Percentiles rank a stretch among this genome's conserved stretches.
These are phyloP conservation scores for Panopea generosa DNA, from an alignment of 2,888 invertebrate species.

Conservation along the genomic window DNA sequence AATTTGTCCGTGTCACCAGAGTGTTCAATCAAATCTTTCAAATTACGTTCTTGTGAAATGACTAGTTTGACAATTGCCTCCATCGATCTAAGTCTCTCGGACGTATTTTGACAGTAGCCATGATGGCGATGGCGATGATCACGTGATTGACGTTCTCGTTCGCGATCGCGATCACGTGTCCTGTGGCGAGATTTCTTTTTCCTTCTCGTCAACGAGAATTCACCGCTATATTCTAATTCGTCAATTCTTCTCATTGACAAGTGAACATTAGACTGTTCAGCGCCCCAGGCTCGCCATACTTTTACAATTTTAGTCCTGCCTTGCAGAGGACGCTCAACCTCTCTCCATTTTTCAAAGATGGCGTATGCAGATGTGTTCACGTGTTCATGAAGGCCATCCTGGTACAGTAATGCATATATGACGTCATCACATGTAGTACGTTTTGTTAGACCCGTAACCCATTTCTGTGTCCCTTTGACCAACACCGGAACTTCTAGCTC, in stretches of 20 bases:
- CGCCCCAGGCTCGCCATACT: constrained; percentile 93
- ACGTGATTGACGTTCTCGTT: constrained; percentile 57
- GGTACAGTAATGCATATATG: constrained; percentile 89
- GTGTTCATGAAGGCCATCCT: constrained; percentile 88
- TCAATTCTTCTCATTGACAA: constrained; percentile 80
- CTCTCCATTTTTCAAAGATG: constrained; percentile 89
- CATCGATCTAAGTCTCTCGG: constrained; percentile 69
- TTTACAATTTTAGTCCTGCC: constrained; percentile 91
- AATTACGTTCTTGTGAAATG: constrained; percentile 88
- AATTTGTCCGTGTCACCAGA: constrained; percentile 90
- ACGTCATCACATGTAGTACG: constrained; percentile 93
- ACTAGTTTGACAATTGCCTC: constrained; percentile 86
- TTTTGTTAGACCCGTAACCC: constrained; percentile 92
- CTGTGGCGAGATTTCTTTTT: constrained; percentile 65
- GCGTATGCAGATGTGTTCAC: constrained; percentile 89
- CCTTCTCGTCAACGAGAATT: constrained; percentile 66
- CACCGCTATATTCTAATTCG: constrained; percentile 71
- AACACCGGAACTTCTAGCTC: constrained; percentile 87
- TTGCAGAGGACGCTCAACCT: constrained; percentile 88
- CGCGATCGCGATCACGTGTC: constrained; percentile 65
- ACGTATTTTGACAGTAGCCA: constrained; percentile 59
- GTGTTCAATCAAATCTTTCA: constrained; percentile 86
- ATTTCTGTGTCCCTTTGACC: constrained; percentile 91
- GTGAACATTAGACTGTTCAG: constrained; percentile 88
- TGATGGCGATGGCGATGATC: constrained; percentile 51